Evolutionary conservation across 2,113 vertebrate genomes (phyloP).

Genomic region (Edolisoma coerulescens): DNA sequence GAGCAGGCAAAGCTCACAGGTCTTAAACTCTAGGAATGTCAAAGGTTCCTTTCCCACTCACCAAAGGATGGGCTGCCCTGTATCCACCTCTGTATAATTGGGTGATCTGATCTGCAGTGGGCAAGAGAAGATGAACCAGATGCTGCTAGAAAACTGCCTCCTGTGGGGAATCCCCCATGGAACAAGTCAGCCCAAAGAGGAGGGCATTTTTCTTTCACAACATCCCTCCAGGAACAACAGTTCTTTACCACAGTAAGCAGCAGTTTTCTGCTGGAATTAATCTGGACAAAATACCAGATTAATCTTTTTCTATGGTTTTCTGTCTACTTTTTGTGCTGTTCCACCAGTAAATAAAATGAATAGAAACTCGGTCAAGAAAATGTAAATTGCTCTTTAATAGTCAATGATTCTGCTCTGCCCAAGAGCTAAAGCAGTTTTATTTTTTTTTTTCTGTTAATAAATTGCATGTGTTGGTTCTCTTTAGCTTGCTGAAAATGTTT

Average conservation of each 20-base stretch:
- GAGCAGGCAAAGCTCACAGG: background rate
- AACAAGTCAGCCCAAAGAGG: background rate
- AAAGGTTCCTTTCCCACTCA: slow-evolving; percentile 65
- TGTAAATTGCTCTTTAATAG: background rate
- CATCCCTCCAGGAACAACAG: background rate
- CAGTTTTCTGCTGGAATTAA: too few relatives aligned
- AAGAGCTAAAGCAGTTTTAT: background rate
- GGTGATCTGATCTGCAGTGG: slow-evolving; percentile 88
- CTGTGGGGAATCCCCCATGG: background rate
- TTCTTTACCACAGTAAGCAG: background rate
- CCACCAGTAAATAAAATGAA: background rate
- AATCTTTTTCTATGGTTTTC: background rate
- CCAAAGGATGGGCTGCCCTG: slow-evolving; percentile 80
- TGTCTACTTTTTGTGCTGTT: background rate
- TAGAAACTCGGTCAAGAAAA: background rate
- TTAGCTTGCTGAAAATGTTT: background rate
- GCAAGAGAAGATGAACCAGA: slow-evolving; percentile 18
- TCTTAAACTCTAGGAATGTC: background rate
- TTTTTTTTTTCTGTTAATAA: background rate
- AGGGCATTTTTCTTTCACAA: background rate
- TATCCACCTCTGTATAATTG: slow-evolving; percentile 81
- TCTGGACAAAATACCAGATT: background rate
- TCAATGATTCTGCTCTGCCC: background rate
- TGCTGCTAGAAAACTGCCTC: background rate
- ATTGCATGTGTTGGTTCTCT: background rate